Evolutionary conservation across 2,888 invertebrate species (phyloP).

Genomic region (Crossocerus cetratus): DNA sequence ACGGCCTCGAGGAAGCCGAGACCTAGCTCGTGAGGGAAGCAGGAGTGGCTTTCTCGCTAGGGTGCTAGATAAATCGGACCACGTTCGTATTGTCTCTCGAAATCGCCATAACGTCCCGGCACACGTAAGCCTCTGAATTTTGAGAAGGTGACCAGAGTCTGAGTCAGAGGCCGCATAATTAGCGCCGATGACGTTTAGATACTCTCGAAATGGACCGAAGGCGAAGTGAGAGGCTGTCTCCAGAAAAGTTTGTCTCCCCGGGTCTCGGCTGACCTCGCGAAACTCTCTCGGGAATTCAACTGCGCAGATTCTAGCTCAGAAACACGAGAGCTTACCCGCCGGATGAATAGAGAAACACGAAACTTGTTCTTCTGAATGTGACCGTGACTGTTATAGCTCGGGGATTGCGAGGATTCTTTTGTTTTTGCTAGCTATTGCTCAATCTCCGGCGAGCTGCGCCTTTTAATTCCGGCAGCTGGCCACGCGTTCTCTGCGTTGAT

Average conservation of each 20-base stretch:
- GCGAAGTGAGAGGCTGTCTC: background rate
- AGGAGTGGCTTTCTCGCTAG: conserved; percentile 18
- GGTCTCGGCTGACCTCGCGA: too few species aligned
- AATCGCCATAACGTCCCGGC: conserved; percentile 10
- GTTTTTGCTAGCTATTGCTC: background rate
- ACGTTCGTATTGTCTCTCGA: conserved; percentile 23
- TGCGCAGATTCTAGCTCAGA: too few species aligned
- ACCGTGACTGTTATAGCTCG: background rate
- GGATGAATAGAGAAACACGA: too few species aligned
- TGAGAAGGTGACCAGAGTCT: conserved; percentile 26
- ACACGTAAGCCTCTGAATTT: conserved; percentile 29
- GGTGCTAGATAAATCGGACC: conserved; percentile 23
- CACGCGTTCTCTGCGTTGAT: background rate
- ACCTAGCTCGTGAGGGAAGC: conserved; percentile 13
- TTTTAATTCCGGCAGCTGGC: background rate
- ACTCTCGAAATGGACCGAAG: background rate
- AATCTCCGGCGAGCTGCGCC: background rate
- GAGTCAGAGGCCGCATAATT: conserved; percentile 34
- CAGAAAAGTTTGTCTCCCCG: too few species aligned
- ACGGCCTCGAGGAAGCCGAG: conserved; percentile 21
- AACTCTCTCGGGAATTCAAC: too few species aligned
- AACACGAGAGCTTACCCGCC: too few species aligned
- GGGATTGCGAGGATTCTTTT: background rate
- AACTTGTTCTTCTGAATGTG: background rate
- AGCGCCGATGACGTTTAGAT: conserved; percentile 15